phyloP scores from a whole-genome alignment of 2,888 invertebrate genomes.

The Mechanitis messenoides region DNA sequence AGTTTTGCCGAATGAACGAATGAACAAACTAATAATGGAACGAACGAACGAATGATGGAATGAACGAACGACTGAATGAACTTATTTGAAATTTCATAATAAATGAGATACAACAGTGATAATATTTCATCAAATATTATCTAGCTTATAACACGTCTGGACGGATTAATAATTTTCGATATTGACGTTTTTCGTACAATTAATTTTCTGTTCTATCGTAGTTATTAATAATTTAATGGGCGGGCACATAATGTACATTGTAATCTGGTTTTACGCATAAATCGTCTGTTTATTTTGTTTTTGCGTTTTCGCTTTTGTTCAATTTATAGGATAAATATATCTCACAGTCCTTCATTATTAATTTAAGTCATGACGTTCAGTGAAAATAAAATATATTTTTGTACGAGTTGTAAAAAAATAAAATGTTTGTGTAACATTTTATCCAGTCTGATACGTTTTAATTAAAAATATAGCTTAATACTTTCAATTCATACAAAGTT shows the following conservation, averaged over 20 bases:
- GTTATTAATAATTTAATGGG: constrained; percentile 2
- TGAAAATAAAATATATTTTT: too few species aligned
- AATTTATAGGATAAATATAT: not conserved
- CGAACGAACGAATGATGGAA: too few species aligned
- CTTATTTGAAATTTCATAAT: constrained; percentile 20
- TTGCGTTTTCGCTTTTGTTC: not conserved
- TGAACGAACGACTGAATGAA: not conserved
- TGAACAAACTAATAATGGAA: too few species aligned
- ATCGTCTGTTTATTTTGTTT: not conserved
- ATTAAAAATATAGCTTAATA: too few species aligned
- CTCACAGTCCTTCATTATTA: not conserved
- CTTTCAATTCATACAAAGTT: too few species aligned
- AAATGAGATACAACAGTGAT: constrained; percentile 14
- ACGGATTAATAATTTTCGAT: not conserved
- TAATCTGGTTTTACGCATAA: too few species aligned
- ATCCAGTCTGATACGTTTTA: too few species aligned
- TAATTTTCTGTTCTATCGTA: not conserved
- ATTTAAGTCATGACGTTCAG: too few species aligned
- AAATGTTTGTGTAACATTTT: too few species aligned
- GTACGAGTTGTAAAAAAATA: too few species aligned
- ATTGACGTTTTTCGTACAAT: constrained; percentile 2
- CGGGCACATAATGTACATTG: not conserved
- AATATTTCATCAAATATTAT: constrained; percentile 17
- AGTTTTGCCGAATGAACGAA: too few species aligned
- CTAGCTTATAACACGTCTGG: not conserved